phyloP scores from a whole-genome alignment of 2,797 vertebrate species.

The Hemibagrus guttatus region DNA sequence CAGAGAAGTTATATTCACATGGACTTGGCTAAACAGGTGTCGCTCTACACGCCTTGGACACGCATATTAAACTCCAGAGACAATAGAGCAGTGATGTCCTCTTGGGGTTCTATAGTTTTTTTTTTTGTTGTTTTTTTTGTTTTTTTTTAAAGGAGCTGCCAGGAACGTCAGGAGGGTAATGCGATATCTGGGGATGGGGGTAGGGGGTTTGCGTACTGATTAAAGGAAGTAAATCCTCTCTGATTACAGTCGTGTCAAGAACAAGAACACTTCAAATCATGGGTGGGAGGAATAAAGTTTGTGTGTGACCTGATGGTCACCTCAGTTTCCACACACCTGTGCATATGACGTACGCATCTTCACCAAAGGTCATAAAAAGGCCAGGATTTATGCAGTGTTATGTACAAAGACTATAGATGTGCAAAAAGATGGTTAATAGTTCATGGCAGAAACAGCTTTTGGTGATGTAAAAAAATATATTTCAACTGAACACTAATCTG shows the following conservation, averaged over 20 bases:
- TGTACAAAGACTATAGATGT: background rate
- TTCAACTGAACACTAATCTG: background rate
- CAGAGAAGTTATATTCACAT: slow-evolving; percentile 29
- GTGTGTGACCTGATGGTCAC: background rate
- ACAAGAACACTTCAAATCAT: background rate
- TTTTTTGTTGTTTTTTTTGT: rapidly evolving
- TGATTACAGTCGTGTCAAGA: slow-evolving; percentile 14
- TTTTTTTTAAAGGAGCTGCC: background rate
- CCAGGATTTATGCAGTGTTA: background rate
- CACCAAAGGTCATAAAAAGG: background rate
- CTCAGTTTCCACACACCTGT: background rate
- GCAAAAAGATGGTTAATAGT: background rate
- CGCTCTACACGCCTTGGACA: slow-evolving; percentile 7
- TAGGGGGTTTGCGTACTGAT: background rate
- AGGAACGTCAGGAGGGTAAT: slow-evolving; percentile 12
- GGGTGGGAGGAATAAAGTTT: slow-evolving; percentile 1
- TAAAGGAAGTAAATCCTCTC: slow-evolving; percentile 31
- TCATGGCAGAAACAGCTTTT: background rate
- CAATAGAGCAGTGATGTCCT: slow-evolving; percentile 11
- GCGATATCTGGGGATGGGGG: background rate
- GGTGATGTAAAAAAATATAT: background rate
- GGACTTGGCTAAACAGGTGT: slow-evolving; percentile 54
- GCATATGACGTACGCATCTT: background rate
- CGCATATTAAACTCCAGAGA: slow-evolving; percentile 13
- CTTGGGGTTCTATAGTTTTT: background rate